Evolutionary conservation across 2,113 vertebrate species (phyloP), one percentile per base, ranked within the genome.

Genomic region (Myiagra hebetior): DNA sequence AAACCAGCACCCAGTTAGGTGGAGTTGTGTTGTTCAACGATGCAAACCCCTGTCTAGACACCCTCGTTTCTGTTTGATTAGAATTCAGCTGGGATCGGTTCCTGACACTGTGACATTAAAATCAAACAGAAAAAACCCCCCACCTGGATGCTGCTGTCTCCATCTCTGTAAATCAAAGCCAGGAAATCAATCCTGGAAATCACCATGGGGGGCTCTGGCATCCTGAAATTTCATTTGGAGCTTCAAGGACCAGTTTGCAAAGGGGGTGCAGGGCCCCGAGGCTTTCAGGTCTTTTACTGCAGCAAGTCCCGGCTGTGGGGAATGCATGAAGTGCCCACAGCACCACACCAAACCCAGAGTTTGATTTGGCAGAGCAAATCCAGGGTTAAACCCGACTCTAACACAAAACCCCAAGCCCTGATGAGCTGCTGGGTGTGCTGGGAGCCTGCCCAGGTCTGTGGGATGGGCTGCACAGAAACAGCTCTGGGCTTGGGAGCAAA

Each of bases 1-100:
- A 87, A 77, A 49, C 11, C 89, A 69, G 72, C 63, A 56, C 2
- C 64, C 81, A 63, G 10, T 35, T 16, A 50, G 47, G 30, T 10
- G 44, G 15, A 67, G 13, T 22, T 42, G 20, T 60, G 64, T 60
- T 67, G 39, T 27, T 87, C 76, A 80, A 28, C 56, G 65, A 22
- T 81, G 88, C 83, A 91, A 95, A 81, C 30, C 28, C 13, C 33
- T 27, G 31, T 81, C 86, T 93, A 96, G 95, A 91, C 89, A 91
- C 46, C 33, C 52, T 93, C 30, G 9, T 85, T 89, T n/a, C 30
- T 80, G n/a, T 84, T 59, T 89, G 80, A 84, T 95, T 95, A 4
- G 14, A 26, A 94, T 91, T 84, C 89, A 92, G 53, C 85, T 73
- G 79, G 91, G 79, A 79, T 80, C 75, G 6, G 63, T 50, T 74